phyloP scores from a whole-genome alignment of 1,140 invertebrate genomes.

The Drosophila nannoptera region DNA sequence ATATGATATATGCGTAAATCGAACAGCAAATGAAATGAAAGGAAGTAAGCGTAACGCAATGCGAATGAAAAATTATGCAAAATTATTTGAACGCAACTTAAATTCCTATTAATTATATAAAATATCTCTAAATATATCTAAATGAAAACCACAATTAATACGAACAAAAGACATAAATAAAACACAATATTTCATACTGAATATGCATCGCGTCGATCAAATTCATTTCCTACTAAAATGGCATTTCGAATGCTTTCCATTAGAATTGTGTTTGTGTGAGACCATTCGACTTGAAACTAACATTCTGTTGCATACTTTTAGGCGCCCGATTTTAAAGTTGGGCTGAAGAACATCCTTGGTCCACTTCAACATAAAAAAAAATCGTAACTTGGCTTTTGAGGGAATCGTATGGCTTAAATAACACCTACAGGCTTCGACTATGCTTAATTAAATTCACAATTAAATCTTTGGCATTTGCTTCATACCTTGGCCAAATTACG shows the following conservation, averaged over 20 bases:
- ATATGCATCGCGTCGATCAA: no score
- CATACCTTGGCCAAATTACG: no score
- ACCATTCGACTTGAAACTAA: neutral
- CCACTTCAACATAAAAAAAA: no score
- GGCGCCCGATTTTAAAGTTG: neutral
- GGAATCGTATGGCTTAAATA: no score
- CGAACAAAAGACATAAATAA: slow-evolving; percentile 67
- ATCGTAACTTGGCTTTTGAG: no score
- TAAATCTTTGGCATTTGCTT: no score
- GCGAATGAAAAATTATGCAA: slow-evolving; percentile 32
- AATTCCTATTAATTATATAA: slow-evolving; percentile 78
- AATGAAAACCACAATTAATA: slow-evolving; percentile 68
- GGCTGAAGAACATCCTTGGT: no score
- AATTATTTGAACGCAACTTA: slow-evolving; percentile 76
- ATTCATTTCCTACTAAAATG: slow-evolving; percentile 5
- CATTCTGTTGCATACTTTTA: neutral
- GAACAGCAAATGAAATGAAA: slow-evolving; percentile 4
- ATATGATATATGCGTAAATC: slow-evolving; percentile 64
- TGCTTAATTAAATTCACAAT: no score
- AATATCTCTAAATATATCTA: slow-evolving; percentile 73
- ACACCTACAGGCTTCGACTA: no score
- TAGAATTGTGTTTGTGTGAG: no score
- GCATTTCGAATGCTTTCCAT: neutral
- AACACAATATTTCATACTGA: slow-evolving; percentile 70
- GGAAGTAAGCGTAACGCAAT: neutral